Percentiles rank a stretch among this genome's conserved stretches.
Conservation (phyloP, 2,888 invertebrate species). For the Eumerus sabulonum region DNA sequence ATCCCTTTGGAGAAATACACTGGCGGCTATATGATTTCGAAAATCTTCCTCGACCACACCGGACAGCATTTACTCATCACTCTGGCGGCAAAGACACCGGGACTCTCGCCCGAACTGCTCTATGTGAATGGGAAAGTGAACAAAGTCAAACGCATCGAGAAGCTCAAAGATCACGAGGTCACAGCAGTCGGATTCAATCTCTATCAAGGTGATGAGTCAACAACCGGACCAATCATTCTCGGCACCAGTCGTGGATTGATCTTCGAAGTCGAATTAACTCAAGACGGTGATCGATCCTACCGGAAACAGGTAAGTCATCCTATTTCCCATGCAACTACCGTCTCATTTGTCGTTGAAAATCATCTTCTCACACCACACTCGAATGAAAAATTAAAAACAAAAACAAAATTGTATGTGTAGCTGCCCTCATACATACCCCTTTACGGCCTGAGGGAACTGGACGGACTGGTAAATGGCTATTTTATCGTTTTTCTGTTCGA, state of each 20-base stretch:
- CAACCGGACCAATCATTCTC: constrained; percentile 91
- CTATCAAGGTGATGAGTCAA: constrained; percentile 83
- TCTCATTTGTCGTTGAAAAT: constrained; percentile 28
- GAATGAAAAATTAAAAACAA: neutral
- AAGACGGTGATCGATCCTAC: constrained; percentile 91
- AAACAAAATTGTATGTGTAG: constrained; percentile 78
- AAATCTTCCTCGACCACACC: constrained; percentile 86
- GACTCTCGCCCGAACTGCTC: constrained; percentile 85
- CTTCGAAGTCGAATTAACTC: constrained; percentile 92
- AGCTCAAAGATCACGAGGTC: constrained; percentile 84
- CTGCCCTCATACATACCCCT: constrained; percentile 88
- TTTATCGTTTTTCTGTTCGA: constrained; percentile 41
- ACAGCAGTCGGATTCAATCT: constrained; percentile 95
- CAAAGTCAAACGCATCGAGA: constrained; percentile 84
- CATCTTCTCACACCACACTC: constrained; percentile 61
- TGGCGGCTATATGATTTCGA: constrained; percentile 75
- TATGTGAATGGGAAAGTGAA: constrained; percentile 88
- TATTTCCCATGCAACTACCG: neutral
- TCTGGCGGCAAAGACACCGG: constrained; percentile 81
- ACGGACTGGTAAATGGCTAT: constrained; percentile 84
- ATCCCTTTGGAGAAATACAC: constrained; percentile 76
- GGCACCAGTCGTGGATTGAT: constrained; percentile 95
- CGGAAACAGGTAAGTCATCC: constrained; percentile 86
- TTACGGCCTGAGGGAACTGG: constrained; percentile 86
- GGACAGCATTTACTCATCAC: constrained; percentile 90